A percentile compares a stretch with the other conserved stretches of the same genome.
phyloP scores from a whole-genome alignment of 2,888 invertebrate species.

The Colostygia pectinataria region DNA sequence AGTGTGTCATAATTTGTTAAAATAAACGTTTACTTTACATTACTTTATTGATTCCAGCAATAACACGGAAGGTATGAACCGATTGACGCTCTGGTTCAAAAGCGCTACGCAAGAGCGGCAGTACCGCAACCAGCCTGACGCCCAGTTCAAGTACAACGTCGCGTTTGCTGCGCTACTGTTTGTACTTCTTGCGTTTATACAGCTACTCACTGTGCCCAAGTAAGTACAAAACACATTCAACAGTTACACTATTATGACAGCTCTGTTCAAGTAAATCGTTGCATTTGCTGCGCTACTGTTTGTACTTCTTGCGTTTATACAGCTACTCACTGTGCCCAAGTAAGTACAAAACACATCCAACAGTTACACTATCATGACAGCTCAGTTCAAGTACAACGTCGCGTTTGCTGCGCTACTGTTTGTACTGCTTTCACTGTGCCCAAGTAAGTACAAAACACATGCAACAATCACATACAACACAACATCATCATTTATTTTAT shows the following conservation, averaged over 20 bases:
- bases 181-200: slow-evolving; percentile 89
- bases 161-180: slow-evolving; percentile 91
- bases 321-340: slow-evolving; percentile 90
- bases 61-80: slow-evolving; percentile 88
- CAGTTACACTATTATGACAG: no score
- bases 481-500: no score
- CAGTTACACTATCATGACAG: no score
- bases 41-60: slow-evolving; percentile 45
- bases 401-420: slow-evolving; percentile 87
- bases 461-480: no score
- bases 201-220: slow-evolving; percentile 90
- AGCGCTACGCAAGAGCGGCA: slow-evolving; percentile 88
- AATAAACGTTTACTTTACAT: no score
- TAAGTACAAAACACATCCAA: slow-evolving; percentile 69
- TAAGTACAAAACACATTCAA: slow-evolving; percentile 69
- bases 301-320: slow-evolving; percentile 89
- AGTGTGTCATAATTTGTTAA: no score
- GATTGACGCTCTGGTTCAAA: slow-evolving; percentile 92
- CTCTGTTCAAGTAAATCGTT: slow-evolving; percentile 87
- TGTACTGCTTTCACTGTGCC: slow-evolving; percentile 89
- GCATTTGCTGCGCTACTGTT: slow-evolving; percentile 87
- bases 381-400: slow-evolving; percentile 86
- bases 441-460: slow-evolving; percentile 80
- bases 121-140: slow-evolving; percentile 90
- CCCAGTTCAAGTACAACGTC: slow-evolving; percentile 93